Base-by-base conservation (phyloP, 2,888 invertebrate species). In the Hylaea fasciaria region DNA sequence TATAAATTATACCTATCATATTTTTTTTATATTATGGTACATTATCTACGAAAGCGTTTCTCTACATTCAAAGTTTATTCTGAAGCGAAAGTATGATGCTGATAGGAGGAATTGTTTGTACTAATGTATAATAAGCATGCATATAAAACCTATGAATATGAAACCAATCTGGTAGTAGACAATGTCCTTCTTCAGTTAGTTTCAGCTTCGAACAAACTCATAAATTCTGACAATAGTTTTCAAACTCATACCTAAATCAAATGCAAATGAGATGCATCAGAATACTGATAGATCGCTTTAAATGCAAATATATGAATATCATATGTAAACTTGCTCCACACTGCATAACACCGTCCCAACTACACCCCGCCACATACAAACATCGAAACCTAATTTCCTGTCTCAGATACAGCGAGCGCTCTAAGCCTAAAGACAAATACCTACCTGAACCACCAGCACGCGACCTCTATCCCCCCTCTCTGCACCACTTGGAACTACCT, bases 341-440 rank as follows among this genome's bases (percentile, higher is more conserved):
- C 50, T 44, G 72, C 78, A 83, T 78, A 77, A 68, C 64, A 32
- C 77, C 73, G 63, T 81, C 83, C 76, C 70, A 71, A 80, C 80
- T 77, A 77, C 71, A 75, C 70, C 68, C 17, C 67, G 69, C 67
- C 79, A 79, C 82, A 84, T 85, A 83, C 86, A 86, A 86, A 89
- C 86, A 86, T 84, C 85, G 86, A 91, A 91, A 91, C 90, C 89
- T 91, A 91, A 91, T 91, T 91, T 91, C 91, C 91, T 89, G 90
- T 90, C 91, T 90, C 85, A 90, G 90, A 88, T 90, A 88, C 82
- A 82, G 73, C 74, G 71, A 71, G 72, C 80, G 79, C 76, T 85
- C 82, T 86, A 80, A 85, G 82, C 87, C 86, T 82, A 84, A 89
- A 90, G 91, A 91, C 90, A 90, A 91, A 90, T 87, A 85, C 86